These are phyloP conservation scores for Bombus ignitus DNA, from an alignment of 1,140 invertebrate genomes.

Conservation along the genomic window DNA sequence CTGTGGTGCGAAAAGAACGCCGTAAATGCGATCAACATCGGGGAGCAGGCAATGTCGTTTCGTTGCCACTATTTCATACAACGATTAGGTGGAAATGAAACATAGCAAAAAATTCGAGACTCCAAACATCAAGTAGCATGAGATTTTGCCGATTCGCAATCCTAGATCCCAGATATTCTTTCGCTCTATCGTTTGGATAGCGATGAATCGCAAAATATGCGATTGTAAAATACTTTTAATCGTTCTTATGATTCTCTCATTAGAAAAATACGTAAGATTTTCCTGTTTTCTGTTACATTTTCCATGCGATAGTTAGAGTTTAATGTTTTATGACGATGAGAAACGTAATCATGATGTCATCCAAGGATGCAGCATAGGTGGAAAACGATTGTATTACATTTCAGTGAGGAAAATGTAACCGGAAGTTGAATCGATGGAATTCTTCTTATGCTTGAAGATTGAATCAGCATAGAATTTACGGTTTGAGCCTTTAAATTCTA, in stretches of 20 bases:
- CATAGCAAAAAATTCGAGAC: not conserved
- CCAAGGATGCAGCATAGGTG: not conserved
- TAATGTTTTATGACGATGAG: not conserved
- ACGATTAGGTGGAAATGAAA: constrained; percentile 23
- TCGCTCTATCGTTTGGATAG: not conserved
- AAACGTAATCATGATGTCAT: not conserved
- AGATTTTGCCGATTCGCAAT: not conserved
- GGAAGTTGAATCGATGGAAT: not conserved
- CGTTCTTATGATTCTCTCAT: too few relatives aligned
- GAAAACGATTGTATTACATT: not conserved
- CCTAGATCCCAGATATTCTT: too few relatives aligned
- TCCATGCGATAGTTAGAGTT: not conserved
- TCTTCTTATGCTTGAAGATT: not conserved
- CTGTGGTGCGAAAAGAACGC: constrained; percentile 63
- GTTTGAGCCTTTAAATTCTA: too few relatives aligned
- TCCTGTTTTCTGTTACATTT: too few relatives aligned
- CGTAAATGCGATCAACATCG: constrained; percentile 41
- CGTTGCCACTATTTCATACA: constrained; percentile 13
- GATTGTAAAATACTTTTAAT: not conserved
- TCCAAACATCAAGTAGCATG: not conserved
- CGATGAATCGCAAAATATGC: too few relatives aligned
- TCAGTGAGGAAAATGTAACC: not conserved
- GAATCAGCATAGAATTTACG: not conserved
- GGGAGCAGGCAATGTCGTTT: constrained; percentile 41
- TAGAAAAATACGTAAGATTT: too few relatives aligned